These are phyloP conservation scores for Amniataba percoides DNA, from an alignment of 2,797 vertebrate genomes.

Conservation along the genomic window DNA sequence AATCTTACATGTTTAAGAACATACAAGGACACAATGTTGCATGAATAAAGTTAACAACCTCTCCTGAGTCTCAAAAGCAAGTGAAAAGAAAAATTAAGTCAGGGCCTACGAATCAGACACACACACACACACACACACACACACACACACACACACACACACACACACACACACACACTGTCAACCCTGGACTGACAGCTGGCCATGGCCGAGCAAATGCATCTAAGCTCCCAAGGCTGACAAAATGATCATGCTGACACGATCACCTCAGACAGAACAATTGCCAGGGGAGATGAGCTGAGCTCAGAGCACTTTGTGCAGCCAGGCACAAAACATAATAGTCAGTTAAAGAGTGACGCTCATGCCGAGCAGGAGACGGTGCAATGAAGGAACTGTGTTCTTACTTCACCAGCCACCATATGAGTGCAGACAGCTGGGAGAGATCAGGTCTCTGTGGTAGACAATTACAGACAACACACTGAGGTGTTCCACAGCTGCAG, in stretches of 20 bases:
- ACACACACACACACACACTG: constrained; percentile 32
- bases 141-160: constrained; percentile 26
- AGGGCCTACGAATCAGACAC: constrained; percentile 34
- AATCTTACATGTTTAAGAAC: constrained; percentile 29
- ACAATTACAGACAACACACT: constrained; percentile 5
- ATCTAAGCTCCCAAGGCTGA: constrained; percentile 66
- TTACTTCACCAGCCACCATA: constrained; percentile 28
- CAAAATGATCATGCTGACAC: constrained; percentile 78
- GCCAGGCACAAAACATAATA: constrained; percentile 68
- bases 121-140: constrained; percentile 30
- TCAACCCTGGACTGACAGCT: constrained; percentile 66
- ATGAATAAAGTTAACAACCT: constrained; percentile 35
- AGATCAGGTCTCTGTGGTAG: constrained; percentile 13
- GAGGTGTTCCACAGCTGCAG: not conserved
- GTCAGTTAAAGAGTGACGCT: constrained; percentile 62
- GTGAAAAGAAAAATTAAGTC: constrained; percentile 38
- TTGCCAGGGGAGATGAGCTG: constrained; percentile 62
- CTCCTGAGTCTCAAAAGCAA: constrained; percentile 48
- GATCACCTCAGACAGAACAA: constrained; percentile 79
- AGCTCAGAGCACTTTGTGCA: constrained; percentile 69
- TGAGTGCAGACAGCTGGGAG: constrained; percentile 42
- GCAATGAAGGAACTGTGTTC: constrained; percentile 28
- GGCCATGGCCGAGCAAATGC: constrained; percentile 60
- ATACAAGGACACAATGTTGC: constrained; percentile 37
- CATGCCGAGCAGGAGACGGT: constrained; percentile 40